A percentile compares a stretch with the other conserved stretches of the same genome.
phyloP scores from a whole-genome alignment of 2,888 invertebrate species.

The Callimorpha dominula region DNA sequence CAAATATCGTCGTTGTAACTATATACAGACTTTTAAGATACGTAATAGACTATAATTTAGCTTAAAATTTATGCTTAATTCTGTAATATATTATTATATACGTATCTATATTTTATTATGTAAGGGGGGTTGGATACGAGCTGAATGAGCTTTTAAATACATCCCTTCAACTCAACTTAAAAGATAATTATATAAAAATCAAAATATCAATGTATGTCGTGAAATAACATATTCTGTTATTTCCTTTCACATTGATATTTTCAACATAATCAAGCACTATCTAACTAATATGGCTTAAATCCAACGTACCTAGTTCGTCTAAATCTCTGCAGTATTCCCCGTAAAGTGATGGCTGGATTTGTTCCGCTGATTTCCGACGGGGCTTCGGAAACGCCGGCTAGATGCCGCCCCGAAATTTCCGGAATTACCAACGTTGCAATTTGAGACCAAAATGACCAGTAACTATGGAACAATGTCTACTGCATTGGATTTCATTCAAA shows the following conservation, averaged over 20 bases:
- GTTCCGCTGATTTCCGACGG: slow-evolving; percentile 63
- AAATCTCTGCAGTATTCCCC: slow-evolving; percentile 29
- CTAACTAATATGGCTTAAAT: not conserved
- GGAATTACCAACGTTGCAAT: slow-evolving; percentile 49
- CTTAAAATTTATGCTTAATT: too few species aligned
- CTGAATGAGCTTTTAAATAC: too few species aligned
- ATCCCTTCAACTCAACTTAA: too few species aligned
- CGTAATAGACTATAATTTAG: too few species aligned
- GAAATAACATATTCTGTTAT: too few species aligned
- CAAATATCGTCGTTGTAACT: too few species aligned
- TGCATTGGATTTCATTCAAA: slow-evolving; percentile 29
- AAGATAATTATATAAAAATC: too few species aligned
- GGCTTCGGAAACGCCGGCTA: slow-evolving; percentile 56
- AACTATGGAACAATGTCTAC: slow-evolving; percentile 40
- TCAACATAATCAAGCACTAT: not conserved
- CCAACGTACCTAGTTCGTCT: slow-evolving; percentile 22
- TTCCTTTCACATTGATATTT: not conserved
- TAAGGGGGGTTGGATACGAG: too few species aligned
- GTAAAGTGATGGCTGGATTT: slow-evolving; percentile 60
- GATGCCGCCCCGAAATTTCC: slow-evolving; percentile 56
- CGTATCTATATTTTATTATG: too few species aligned
- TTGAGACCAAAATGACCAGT: slow-evolving; percentile 45
- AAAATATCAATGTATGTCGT: too few species aligned
- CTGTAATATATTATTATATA: too few species aligned
- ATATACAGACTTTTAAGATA: too few species aligned